These are phyloP conservation scores for Alligator mississippiensis DNA, from an alignment of 2,113 vertebrate species.

Conservation along the genomic window DNA sequence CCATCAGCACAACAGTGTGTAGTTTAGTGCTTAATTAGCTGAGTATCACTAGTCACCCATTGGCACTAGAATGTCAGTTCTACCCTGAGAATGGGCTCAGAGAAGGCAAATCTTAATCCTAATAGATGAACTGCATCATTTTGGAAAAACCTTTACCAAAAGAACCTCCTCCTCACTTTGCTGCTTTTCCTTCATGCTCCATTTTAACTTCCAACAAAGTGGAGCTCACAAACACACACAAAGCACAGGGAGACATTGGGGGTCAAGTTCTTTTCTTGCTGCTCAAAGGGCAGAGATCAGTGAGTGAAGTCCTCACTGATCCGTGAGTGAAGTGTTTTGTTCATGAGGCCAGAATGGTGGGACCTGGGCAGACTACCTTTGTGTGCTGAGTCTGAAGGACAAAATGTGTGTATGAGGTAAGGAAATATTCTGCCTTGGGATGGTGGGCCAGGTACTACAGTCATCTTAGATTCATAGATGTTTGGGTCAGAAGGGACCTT, in stretches of 20 bases:
- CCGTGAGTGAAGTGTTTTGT: neutral
- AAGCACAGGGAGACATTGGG: neutral
- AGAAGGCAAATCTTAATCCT: neutral
- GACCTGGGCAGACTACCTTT: neutral
- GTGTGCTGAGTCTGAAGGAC: neutral
- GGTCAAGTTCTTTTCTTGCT: neutral
- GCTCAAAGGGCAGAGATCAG: neutral
- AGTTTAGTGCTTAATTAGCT: conserved; percentile 23
- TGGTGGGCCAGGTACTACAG: neutral
- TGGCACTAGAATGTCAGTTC: neutral
- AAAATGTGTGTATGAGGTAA: neutral
- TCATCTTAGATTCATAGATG: too few relatives aligned
- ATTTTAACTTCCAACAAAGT: neutral
- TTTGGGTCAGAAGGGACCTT: too few relatives aligned
- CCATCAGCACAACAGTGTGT: neutral
- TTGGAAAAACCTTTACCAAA: neutral
- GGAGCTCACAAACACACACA: neutral
- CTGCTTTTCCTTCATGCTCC: neutral
- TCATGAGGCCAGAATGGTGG: neutral
- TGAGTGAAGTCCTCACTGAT: too few relatives aligned
- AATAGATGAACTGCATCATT: neutral
- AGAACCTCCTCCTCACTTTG: neutral
- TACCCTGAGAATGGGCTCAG: neutral
- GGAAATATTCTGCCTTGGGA: neutral
- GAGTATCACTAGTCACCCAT: accelerated